These are phyloP conservation scores for Psilopsiagon aymara DNA, from an alignment of 2,113 vertebrate species.

Conservation along the genomic window DNA sequence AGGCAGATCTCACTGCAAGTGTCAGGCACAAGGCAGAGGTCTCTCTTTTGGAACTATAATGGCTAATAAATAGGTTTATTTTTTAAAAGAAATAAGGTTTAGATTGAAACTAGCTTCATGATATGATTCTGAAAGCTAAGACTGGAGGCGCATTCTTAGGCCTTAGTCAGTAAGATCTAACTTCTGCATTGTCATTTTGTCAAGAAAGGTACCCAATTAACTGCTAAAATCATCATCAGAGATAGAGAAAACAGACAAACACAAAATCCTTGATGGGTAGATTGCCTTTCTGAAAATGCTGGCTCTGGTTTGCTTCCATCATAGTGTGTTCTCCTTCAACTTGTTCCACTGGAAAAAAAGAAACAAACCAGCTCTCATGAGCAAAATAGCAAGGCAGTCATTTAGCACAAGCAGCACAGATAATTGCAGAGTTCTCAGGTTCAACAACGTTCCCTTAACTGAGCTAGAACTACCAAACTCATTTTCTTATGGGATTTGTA, in stretches of 20 bases:
- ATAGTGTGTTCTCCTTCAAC: neutral
- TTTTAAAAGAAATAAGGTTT: neutral
- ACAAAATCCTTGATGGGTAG: neutral
- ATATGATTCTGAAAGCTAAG: neutral
- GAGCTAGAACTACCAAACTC: neutral
- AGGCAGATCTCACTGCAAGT: neutral
- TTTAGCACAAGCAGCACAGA: neutral
- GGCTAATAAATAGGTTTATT: neutral
- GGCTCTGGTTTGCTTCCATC: neutral
- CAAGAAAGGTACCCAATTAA: neutral
- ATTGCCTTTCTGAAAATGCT: neutral
- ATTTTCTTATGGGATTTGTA: neutral
- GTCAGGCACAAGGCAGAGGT: neutral
- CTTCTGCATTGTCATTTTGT: neutral
- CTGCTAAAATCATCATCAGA: neutral
- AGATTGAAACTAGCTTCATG: neutral
- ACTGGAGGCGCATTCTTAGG: neutral
- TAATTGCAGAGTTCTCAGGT: neutral
- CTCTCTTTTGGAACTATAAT: neutral
- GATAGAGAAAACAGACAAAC: neutral
- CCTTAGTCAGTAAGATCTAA: neutral
- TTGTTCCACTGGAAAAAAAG: neutral
- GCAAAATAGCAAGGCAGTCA: neutral
- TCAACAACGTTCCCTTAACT: neutral
- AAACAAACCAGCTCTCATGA: neutral